Percentiles rank a stretch among this genome's conserved stretches.
phyloP scores from a whole-genome alignment of 1,140 invertebrate genomes.

The Meloidogyne chitwoodi region DNA sequence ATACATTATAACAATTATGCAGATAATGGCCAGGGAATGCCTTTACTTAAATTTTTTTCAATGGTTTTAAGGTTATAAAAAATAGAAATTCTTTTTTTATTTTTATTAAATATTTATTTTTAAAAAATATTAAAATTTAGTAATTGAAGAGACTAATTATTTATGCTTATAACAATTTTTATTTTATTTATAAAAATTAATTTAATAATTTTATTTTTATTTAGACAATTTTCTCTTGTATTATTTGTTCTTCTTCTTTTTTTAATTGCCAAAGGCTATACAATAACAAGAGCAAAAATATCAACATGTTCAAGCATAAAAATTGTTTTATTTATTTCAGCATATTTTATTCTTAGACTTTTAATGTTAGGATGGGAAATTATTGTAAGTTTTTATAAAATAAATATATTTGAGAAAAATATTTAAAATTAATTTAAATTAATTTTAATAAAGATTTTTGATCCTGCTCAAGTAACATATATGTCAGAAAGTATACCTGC shows the following conservation, averaged over 20 bases:
- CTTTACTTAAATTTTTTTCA: slow-evolving; percentile 67
- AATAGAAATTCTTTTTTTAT: too few species aligned
- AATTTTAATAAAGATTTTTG: slow-evolving; percentile 70
- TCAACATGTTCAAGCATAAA: slow-evolving; percentile 70
- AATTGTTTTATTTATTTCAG: slow-evolving; percentile 74
- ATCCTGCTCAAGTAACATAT: slow-evolving; percentile 81
- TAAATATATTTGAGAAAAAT: too few species aligned
- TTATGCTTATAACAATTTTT: too few species aligned
- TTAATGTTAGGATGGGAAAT: slow-evolving; percentile 65
- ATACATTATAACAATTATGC: slow-evolving; percentile 72
- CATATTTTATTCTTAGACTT: slow-evolving; percentile 63
- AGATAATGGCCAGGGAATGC: slow-evolving; percentile 68
- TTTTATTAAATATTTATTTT: too few species aligned
- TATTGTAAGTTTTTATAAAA: slow-evolving; percentile 10
- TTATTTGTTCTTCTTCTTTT: slow-evolving; percentile 75
- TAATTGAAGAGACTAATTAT: too few species aligned
- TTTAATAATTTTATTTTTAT: slow-evolving; percentile 68
- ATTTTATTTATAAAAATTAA: too few species aligned
- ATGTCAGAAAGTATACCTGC: slow-evolving; percentile 82
- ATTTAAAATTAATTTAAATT: background rate
- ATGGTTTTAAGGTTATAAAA: slow-evolving; percentile 40
- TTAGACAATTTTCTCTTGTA: slow-evolving; percentile 70
- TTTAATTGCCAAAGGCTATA: slow-evolving; percentile 81
- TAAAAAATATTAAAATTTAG: too few species aligned
- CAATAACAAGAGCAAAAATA: slow-evolving; percentile 77